Evolutionary conservation across 2,888 invertebrate genomes (phyloP), one percentile per base, ranked within the genome.

Genomic region (Parapristionchus giblindavisi): DNA sequence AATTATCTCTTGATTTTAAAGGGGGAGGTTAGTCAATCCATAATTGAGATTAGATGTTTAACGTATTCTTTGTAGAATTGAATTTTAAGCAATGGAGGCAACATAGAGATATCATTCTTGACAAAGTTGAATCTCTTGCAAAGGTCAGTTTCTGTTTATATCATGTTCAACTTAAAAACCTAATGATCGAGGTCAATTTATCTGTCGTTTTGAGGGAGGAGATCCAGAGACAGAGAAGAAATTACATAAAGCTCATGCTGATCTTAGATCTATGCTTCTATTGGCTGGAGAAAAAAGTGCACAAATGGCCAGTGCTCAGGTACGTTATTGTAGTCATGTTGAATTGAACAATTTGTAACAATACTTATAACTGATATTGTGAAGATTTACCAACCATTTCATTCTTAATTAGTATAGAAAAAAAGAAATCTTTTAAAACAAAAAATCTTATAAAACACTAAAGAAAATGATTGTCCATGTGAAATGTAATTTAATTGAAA

Each of bases 251-350:
- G 78, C 68, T 71, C 77, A 79, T 63, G 92, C 92, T 83, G 92
- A 92, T 83, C 91, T 92, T 36, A 90, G 92, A 85, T 92, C 93
- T 82, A 81, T 83, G 36, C 66, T 86, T 32, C 54, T 86, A 61
- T 52, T 86, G 21, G 83, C 84, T 6, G 86, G 85, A 60, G 81
- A 83, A 68, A 83, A 81, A 61, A 82, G 78, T 43, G 86, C 86
- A 14, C 81, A 85, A 63, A 74, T 85, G 75, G 83, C 81, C 0
- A 80, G 83, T 34, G 83, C 85, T 54, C 86, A 85, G 78, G 81
- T 79, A n/a, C n/a, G n/a, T n/a, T n/a, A n/a, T n/a, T n/a, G n/a
- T n/a, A n/a, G n/a, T n/a, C n/a, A n/a, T n/a, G n/a, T n/a, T n/a
- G n/a, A 32, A 43, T 66, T 51, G 14, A 14, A 51, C 14, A 14